Evolutionary conservation across 2,888 invertebrate genomes (phyloP), one percentile per base, ranked within the genome.

Genomic region (Athrips mouffetella): DNA sequence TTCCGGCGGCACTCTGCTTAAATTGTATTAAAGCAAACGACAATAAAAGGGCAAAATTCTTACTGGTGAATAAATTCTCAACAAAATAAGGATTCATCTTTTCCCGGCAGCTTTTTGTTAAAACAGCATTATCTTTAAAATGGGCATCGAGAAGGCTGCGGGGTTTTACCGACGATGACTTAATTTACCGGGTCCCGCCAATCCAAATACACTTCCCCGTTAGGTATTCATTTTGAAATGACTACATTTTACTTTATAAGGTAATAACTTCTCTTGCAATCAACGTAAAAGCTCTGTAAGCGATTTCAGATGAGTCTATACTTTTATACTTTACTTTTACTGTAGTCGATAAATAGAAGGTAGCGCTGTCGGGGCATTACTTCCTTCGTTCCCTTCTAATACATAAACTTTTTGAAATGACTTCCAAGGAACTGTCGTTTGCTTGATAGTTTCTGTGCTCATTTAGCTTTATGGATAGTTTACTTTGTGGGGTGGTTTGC

Each of bases 81-180:
- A 53, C 47, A 56, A 58, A 65, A 65, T 55, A 62, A 49, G 63
- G 62, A 67, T 70, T 65, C 65, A 69, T 68, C 69, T 60, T 63
- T 66, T 60, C 57, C 62, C 53, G 53, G 54, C 55, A 59, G 62
- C 60, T 70, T 72, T 63, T 53, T 58, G 59, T 66, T 65, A 63
- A 63, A 65, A 58, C 58, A 62, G 58, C 63, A 58, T 62, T 70
- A 60, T 53, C 54, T 59, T 60, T 63, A 69, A 61, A 67, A 68
- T 64, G 59, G 60, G 54, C 57, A 60, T 58, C 58, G 57, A 63
- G 62, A 54, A 57, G 55, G 59, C 59, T 61, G 55, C 53, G 60
- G 59, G 60, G 62, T 68, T 67, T 63, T 67, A 63, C 55, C 54
- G 58, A 56, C 60, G 55, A 64, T 63, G 59, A 60, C 58, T 64